Conservation (phyloP, 2,888 invertebrate species). For the Agonopterix arenella region DNA sequence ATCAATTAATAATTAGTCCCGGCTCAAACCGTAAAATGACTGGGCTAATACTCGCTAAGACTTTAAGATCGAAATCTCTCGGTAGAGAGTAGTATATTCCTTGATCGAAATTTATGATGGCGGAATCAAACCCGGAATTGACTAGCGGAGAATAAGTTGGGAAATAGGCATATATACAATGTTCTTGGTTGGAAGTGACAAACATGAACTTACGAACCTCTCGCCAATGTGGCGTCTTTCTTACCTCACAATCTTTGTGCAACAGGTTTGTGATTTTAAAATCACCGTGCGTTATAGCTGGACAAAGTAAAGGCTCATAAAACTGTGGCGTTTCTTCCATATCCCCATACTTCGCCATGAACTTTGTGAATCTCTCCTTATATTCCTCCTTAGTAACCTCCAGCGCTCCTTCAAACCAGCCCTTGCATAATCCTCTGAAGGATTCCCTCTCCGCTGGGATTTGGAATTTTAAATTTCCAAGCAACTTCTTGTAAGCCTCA, state of each 20-base stretch:
- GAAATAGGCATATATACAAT: too few relatives aligned
- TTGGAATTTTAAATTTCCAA: constrained; percentile 14
- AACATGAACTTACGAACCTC: too few relatives aligned
- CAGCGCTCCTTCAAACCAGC: constrained; percentile 12
- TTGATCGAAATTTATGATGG: too few relatives aligned
- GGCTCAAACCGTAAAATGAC: too few relatives aligned
- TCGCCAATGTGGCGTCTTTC: neutral
- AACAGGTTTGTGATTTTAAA: constrained; percentile 35
- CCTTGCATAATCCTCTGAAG: constrained; percentile 11
- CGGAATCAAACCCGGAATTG: too few relatives aligned
- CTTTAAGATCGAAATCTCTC: too few relatives aligned
- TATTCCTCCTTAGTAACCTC: constrained; percentile 23
- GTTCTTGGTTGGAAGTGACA: too few relatives aligned
- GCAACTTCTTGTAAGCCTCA: constrained; percentile 18
- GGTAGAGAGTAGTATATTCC: too few relatives aligned
- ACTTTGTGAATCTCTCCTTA: constrained; percentile 13
- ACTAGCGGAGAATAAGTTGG: too few relatives aligned
- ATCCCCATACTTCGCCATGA: constrained; percentile 10
- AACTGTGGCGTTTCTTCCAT: constrained; percentile 15
- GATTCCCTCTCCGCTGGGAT: constrained; percentile 2
- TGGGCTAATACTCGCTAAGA: too few relatives aligned
- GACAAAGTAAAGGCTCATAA: constrained; percentile 19
- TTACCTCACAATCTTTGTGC: constrained; percentile 14
- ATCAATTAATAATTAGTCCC: too few relatives aligned
- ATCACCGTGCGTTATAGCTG: constrained; percentile 34